These are phyloP conservation scores for Lissonota sp. DNA, from an alignment of 2,888 invertebrate genomes.

Conservation along the genomic window DNA sequence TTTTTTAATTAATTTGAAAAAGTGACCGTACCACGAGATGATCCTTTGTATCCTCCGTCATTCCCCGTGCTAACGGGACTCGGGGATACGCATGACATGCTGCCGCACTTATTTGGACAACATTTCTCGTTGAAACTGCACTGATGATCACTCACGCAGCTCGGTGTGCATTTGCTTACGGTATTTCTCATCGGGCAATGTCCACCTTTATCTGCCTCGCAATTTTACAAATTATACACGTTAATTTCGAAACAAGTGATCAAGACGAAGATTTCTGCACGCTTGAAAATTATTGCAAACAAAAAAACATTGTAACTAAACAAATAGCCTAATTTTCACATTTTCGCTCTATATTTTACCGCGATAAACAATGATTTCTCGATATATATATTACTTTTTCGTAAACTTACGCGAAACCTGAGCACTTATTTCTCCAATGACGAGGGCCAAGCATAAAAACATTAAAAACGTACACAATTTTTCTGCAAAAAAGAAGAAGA, in stretches of 20 bases:
- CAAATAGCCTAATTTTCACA: not conserved
- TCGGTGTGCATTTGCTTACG: constrained; percentile 88
- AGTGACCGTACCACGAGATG: constrained; percentile 68
- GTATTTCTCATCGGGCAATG: constrained; percentile 88
- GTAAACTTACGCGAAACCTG: constrained; percentile 55
- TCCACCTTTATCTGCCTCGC: constrained; percentile 77
- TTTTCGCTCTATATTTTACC: not conserved
- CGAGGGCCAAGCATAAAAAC: constrained; percentile 38
- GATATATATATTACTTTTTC: no score
- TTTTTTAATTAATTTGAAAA: constrained; percentile 15
- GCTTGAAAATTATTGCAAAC: no score
- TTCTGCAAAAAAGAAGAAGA: constrained; percentile 49
- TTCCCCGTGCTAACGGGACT: constrained; percentile 76
- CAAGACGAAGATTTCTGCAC: no score
- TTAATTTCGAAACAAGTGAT: no score
- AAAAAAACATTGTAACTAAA: no score
- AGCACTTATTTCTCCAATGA: constrained; percentile 40
- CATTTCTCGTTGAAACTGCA: constrained; percentile 89
- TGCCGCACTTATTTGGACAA: constrained; percentile 89
- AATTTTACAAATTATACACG: no score
- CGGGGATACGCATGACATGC: constrained; percentile 87
- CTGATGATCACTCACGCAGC: constrained; percentile 88
- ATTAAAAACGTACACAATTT: constrained; percentile 55
- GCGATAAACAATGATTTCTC: not conserved
- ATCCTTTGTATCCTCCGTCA: constrained; percentile 82